Percentiles rank a stretch among this genome's conserved stretches.
Conservation (phyloP, 2,797 vertebrate species). For the Pogonophryne albipinna region DNA sequence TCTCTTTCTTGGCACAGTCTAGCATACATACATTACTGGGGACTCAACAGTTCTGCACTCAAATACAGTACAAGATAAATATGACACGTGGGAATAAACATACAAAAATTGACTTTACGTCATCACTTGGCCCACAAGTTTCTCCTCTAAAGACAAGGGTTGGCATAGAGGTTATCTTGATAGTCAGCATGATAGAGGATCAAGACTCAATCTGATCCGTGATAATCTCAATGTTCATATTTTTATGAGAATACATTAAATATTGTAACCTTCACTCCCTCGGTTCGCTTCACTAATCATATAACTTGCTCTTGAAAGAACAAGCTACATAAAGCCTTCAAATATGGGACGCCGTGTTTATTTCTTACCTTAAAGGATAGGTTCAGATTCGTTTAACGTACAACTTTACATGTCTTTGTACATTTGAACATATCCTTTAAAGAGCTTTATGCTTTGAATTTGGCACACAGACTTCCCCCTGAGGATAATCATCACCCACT, state of each 20-base stretch:
- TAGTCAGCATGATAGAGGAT: constrained; percentile 6
- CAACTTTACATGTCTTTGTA: background rate
- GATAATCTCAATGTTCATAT: constrained; percentile 25
- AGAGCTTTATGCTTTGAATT: constrained; percentile 23
- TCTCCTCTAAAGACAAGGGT: constrained; percentile 23
- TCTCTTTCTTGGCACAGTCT: constrained; percentile 36
- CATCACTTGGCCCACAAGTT: constrained; percentile 6
- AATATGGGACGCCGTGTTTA: constrained; percentile 22
- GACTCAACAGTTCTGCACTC: constrained; percentile 15
- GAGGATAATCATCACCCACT: constrained; percentile 36
- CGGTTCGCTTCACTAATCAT: constrained; percentile 31
- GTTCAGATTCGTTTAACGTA: background rate
- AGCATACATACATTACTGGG: constrained; percentile 19
- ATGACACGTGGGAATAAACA: constrained; percentile 40
- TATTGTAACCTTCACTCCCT: constrained; percentile 22
- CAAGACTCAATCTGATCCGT: constrained; percentile 12
- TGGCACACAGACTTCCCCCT: constrained; percentile 55
- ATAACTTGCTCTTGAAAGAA: constrained; percentile 34
- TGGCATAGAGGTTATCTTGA: constrained; percentile 37
- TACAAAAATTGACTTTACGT: constrained; percentile 46
- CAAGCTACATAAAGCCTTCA: constrained; percentile 46
- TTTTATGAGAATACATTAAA: constrained; percentile 22
- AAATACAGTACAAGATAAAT: constrained; percentile 64
- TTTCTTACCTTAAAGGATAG: constrained; percentile 28
- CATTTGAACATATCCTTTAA: constrained; percentile 19